Evolutionary conservation across 2,113 vertebrate species (phyloP), one percentile per base, ranked within the genome.

Genomic region (Bagarius yarrelli): DNA sequence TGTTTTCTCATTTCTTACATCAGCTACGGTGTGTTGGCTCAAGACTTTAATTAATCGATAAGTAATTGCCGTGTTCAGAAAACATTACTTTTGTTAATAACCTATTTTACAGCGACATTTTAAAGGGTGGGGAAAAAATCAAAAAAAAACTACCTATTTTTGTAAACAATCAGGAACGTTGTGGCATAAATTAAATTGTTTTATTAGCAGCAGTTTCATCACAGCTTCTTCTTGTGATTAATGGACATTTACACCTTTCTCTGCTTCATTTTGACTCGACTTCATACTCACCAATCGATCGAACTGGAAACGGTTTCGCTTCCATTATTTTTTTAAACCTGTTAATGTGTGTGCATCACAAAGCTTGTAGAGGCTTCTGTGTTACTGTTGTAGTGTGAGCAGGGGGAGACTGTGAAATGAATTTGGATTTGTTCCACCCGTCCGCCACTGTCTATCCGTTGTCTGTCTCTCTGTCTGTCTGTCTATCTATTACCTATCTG

Each of bases 331-430:
- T 88, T 87, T 83, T 70, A 82, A 89, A 87, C 85, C 85, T 78
- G 80, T 88, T 84, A 85, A 88, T 85, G 88, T 90, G 90, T 88
- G 87, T 86, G 76, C 89, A 90, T 88, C 85, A 78, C 88, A 84
- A 81, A 70, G 30, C 11, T 11, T 52, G 91, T 91, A 88, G 91
- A 86, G 86, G 86, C 77, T 74, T 47, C 89, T 87, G 88, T 90
- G 85, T 78, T 81, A 86, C 85, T 86, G 69, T 74, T 72, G 53
- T 90, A 88, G 87, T 90, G 86, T 80, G 83, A 55, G 70, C n/a
- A 59, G 82, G 87, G 89, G 87, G 87, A 86, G 87, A 85, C 82
- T 8, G 81, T n/a, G 83, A 90, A 90, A 87, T 87, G 83, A 83
- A 88, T 40, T 8, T 40, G 36, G 3, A 8, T 40, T 8, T 40